phyloP scores from a whole-genome alignment of 2,113 vertebrate species.

The Mirza zaza region DNA sequence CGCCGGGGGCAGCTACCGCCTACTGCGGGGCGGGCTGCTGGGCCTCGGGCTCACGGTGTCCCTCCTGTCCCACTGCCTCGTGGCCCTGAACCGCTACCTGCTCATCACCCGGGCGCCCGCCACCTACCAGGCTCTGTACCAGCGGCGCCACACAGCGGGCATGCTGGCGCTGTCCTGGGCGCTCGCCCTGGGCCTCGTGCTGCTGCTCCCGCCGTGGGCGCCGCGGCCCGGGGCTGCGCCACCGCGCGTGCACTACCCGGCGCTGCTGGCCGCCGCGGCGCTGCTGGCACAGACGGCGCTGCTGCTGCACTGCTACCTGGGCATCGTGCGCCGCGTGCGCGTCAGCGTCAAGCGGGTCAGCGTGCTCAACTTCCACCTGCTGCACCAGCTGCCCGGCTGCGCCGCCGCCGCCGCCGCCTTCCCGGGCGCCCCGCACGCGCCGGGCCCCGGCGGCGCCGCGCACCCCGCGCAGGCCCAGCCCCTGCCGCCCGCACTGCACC shows the following conservation, averaged over 20 bases:
- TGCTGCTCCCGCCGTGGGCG: slow-evolving; percentile 85
- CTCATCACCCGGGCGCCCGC: slow-evolving; percentile 91
- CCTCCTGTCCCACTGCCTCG: slow-evolving; percentile 90
- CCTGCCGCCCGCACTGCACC: slow-evolving; percentile 80
- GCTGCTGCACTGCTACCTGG: slow-evolving; percentile 90
- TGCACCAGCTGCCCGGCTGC: slow-evolving; percentile 89
- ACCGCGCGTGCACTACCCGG: slow-evolving; percentile 82
- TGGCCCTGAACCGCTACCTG: slow-evolving; percentile 91
- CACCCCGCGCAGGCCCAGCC: slow-evolving; percentile 83
- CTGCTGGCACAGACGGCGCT: slow-evolving; percentile 88
- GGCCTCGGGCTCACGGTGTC: slow-evolving; percentile 90
- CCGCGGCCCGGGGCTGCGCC: slow-evolving; percentile 65
- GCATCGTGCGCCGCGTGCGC: slow-evolving; percentile 90
- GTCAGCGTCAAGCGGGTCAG: slow-evolving; percentile 91
- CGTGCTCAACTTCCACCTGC: slow-evolving; percentile 91
- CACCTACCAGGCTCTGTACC: slow-evolving; percentile 90
- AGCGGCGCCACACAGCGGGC: slow-evolving; percentile 87
- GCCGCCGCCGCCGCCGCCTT: slow-evolving; percentile 78
- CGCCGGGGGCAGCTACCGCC: slow-evolving; percentile 80
- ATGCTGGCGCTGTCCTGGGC: slow-evolving; percentile 91
- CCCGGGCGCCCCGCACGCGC: slow-evolving; percentile 80
- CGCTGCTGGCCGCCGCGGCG: slow-evolving; percentile 85
- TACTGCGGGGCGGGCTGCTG: slow-evolving; percentile 87
- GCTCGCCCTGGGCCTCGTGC: slow-evolving; percentile 84
- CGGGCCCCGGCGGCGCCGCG: slow-evolving; percentile 82